phyloP scores from a whole-genome alignment of 2,113 vertebrate species.

The Sander lucioperca region DNA sequence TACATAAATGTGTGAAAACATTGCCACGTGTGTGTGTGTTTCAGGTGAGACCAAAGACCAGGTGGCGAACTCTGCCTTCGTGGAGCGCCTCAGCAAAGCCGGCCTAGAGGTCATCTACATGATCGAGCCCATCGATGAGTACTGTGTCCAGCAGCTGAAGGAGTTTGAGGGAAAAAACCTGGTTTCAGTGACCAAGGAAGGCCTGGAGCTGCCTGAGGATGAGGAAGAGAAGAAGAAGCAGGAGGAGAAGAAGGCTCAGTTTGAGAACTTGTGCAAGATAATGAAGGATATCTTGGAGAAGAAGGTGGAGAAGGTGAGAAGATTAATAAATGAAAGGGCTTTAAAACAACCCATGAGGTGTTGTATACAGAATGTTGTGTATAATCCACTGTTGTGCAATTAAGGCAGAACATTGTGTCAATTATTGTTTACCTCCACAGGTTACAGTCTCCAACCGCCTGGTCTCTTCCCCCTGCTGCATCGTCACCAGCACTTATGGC shows the following conservation, averaged over 20 bases:
- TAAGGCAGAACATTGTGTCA: not conserved
- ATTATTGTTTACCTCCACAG: constrained; percentile 50
- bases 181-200: constrained; percentile 88
- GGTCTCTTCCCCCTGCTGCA: constrained; percentile 87
- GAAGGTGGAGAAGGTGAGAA: constrained; percentile 86
- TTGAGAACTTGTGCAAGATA: constrained; percentile 87
- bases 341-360: not conserved
- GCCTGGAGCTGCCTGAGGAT: constrained; percentile 87
- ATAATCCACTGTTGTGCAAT: not conserved
- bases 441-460: constrained; percentile 87
- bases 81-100: constrained; percentile 86
- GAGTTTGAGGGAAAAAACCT: constrained; percentile 88
- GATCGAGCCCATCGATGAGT: constrained; percentile 89
- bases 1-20: not conserved
- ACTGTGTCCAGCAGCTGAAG: constrained; percentile 89
- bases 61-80: constrained; percentile 88
- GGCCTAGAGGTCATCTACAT: constrained; percentile 88
- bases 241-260: constrained; percentile 83
- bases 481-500: constrained; percentile 88
- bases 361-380: not conserved
- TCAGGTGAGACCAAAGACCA: constrained; percentile 87
- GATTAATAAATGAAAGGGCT: not conserved
- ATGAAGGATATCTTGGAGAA: constrained; percentile 90
- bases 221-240: constrained; percentile 87
- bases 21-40: not conserved